Conservation (phyloP, 2,797 vertebrate species). For the Enteromius treurensis region DNA sequence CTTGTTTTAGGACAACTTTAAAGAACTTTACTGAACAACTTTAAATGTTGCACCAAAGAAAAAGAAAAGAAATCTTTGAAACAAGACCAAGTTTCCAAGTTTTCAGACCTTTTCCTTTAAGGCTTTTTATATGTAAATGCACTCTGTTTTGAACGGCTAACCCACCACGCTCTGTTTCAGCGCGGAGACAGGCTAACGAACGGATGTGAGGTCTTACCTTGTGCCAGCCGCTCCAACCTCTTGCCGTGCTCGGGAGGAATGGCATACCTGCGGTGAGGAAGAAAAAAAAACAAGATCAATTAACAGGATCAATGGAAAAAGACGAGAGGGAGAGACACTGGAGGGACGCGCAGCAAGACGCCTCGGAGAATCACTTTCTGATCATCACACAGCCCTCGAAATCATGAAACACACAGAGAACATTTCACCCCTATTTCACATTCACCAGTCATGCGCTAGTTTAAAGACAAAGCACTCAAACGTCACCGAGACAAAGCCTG, state of each 20-base stretch:
- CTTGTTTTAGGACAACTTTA: too few relatives aligned
- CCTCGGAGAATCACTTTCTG: not conserved
- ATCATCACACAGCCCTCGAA: conserved; percentile 11
- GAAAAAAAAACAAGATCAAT: conserved; percentile 29
- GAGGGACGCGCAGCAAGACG: conserved; percentile 9
- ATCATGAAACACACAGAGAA: conserved; percentile 3
- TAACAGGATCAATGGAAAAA: conserved; percentile 19
- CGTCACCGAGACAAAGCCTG: conserved; percentile 20
- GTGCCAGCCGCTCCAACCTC: conserved; percentile 79
- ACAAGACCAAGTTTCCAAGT: not conserved
- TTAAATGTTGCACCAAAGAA: not conserved
- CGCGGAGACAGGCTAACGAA: not conserved
- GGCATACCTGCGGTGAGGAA: conserved; percentile 71
- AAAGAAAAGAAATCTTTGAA: too few relatives aligned
- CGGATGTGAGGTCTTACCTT: conserved; percentile 69
- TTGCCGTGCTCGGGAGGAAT: conserved; percentile 81
- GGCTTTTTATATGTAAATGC: not conserved
- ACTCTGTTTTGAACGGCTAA: not conserved
- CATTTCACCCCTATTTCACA: conserved; percentile 35
- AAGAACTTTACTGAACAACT: too few relatives aligned
- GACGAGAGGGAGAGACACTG: conserved; percentile 6
- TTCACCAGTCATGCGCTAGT: not conserved
- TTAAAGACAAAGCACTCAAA: conserved; percentile 27
- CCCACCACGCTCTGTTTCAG: not conserved
- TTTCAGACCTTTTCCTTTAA: not conserved